A percentile compares a stretch with the other conserved stretches of the same genome.
Conservation (phyloP, 2,797 vertebrate genomes). For the Muraenolepis orangiensis region DNA sequence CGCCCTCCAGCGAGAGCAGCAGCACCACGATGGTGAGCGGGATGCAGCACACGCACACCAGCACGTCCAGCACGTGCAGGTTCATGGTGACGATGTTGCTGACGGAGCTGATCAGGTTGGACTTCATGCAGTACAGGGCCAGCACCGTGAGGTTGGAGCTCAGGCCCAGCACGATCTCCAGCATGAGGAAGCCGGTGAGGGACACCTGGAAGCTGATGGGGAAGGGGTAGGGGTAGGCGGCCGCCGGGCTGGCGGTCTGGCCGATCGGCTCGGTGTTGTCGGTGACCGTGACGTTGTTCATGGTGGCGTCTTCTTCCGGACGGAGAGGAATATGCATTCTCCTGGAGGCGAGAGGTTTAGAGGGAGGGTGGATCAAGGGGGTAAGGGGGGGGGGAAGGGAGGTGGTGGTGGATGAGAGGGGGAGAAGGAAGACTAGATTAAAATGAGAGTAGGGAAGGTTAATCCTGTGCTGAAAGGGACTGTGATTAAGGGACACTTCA, state of each 20-base stretch:
- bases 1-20: constrained; percentile 88
- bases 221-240: constrained; percentile 79
- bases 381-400: no score
- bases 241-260: constrained; percentile 84
- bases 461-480: constrained; percentile 4
- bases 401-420: background rate
- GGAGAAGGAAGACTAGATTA: constrained; percentile 5
- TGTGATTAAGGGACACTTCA: constrained; percentile 11
- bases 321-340: constrained; percentile 77
- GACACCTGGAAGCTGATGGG: constrained; percentile 95
- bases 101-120: constrained; percentile 98
- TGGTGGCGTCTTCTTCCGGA: constrained; percentile 91
- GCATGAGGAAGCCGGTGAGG: constrained; percentile 93
- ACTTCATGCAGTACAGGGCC: constrained; percentile 99
- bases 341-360: constrained; percentile 56
- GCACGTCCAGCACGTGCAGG: constrained; percentile 95
- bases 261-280: constrained; percentile 88
- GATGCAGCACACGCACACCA: constrained; percentile 95
- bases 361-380: no score
- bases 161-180: constrained; percentile 96
- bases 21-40: constrained; percentile 95
- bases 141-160: constrained; percentile 98
- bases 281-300: constrained; percentile 90
- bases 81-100: constrained; percentile 99
- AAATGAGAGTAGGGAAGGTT: constrained; percentile 4